phyloP scores from a whole-genome alignment of 2,797 vertebrate species.

The Falco novaeseelandiae region DNA sequence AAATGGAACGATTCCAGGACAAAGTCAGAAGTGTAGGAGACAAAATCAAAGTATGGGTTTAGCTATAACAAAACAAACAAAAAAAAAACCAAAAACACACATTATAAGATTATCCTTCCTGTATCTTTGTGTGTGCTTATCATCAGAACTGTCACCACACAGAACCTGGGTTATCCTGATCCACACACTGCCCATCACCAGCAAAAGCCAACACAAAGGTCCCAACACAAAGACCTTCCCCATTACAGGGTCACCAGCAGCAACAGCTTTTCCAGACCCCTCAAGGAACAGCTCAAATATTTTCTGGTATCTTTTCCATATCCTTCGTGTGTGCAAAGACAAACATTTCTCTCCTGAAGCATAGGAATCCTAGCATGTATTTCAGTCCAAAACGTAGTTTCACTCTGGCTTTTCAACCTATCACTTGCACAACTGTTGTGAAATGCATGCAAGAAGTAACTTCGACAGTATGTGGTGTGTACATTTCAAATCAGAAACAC shows the following conservation, averaged over 20 bases:
- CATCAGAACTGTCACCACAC: neutral
- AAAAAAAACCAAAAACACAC: too few relatives aligned
- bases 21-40: neutral
- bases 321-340: neutral
- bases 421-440: neutral
- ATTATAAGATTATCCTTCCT: neutral
- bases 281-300: neutral
- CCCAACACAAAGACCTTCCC: neutral
- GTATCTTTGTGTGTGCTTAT: neutral
- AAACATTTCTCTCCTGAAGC: neutral
- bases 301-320: neutral
- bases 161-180: neutral
- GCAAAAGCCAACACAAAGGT: neutral
- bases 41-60: neutral
- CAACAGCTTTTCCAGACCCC: neutral
- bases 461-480: neutral
- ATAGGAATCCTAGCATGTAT: neutral
- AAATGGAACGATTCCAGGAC: neutral
- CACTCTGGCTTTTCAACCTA: neutral
- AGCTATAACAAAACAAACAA: neutral
- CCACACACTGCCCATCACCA: neutral
- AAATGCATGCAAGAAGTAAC: neutral
- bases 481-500: neutral
- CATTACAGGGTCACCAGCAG: neutral
- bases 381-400: neutral